These are phyloP conservation scores for Glyphotaelius pellucidus DNA, from an alignment of 2,888 invertebrate genomes.

Conservation along the genomic window DNA sequence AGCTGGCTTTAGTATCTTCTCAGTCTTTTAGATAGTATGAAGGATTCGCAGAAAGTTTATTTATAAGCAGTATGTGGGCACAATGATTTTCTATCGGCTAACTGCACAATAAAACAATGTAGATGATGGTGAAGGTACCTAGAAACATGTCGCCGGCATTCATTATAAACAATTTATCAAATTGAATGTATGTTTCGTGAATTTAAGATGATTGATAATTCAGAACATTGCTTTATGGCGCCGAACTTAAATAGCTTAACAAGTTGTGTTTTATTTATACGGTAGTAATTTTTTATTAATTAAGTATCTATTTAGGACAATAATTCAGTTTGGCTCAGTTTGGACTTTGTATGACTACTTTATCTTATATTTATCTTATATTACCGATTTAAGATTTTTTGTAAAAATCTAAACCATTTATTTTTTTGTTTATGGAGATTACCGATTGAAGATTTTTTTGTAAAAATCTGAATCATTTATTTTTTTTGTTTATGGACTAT, in stretches of 20 bases:
- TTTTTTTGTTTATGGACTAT: too few species aligned
- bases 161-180: not conserved
- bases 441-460: too few species aligned
- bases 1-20: not conserved
- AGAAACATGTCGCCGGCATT: not conserved
- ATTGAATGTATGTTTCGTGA: not conserved
- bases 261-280: too few species aligned
- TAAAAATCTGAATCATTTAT: too few species aligned
- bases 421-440: too few species aligned
- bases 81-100: not conserved
- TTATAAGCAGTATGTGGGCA: not conserved
- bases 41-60: not conserved
- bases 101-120: not conserved
- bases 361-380: too few species aligned
- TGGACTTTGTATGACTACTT: not conserved
- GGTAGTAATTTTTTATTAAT: too few species aligned
- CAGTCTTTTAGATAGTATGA: not conserved
- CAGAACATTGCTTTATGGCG: not conserved
- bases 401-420: too few species aligned
- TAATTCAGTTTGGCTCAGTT: too few species aligned
- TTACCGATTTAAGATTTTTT: too few species aligned
- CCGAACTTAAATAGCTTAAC: too few species aligned
- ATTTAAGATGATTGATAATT: conserved; percentile 2
- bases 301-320: too few species aligned
- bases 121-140: not conserved